Conservation (phyloP, 2,113 vertebrate genomes). For the Phalacrocorax aristotelis region DNA sequence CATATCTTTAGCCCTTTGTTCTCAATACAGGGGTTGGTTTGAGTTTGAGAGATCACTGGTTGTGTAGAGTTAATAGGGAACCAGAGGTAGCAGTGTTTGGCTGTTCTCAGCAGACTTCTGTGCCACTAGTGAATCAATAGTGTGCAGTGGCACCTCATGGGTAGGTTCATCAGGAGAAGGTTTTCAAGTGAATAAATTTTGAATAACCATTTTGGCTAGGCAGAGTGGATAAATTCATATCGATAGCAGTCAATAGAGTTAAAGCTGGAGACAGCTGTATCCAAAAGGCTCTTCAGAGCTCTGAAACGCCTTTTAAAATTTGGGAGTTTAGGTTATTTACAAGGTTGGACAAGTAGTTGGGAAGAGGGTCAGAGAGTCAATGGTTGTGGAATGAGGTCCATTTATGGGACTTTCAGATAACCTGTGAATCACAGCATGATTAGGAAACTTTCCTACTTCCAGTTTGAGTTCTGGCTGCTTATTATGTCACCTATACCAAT, state of each 20-base stretch:
- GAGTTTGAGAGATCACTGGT: neutral
- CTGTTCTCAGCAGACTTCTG: neutral
- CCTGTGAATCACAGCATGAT: neutral
- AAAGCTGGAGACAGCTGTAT: neutral
- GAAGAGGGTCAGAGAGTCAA: neutral
- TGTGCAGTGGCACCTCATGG: neutral
- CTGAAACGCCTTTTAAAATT: neutral
- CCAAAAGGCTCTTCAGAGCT: neutral
- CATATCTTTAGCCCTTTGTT: neutral
- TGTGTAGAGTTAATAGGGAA: neutral
- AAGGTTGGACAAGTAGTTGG: neutral
- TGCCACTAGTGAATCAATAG: neutral
- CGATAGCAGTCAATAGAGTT: neutral
- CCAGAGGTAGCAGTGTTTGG: neutral
- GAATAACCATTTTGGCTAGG: neutral
- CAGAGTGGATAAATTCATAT: neutral
- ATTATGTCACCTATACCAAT: neutral
- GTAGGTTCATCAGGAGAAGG: neutral
- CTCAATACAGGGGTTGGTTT: accelerated
- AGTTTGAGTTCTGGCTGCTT: neutral
- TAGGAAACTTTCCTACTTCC: neutral
- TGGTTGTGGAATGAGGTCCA: neutral
- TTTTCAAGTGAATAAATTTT: neutral
- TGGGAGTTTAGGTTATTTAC: neutral
- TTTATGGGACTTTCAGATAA: neutral